These are phyloP conservation scores for Rhinoraja longicauda DNA, from an alignment of 2,797 vertebrate species.

Conservation along the genomic window DNA sequence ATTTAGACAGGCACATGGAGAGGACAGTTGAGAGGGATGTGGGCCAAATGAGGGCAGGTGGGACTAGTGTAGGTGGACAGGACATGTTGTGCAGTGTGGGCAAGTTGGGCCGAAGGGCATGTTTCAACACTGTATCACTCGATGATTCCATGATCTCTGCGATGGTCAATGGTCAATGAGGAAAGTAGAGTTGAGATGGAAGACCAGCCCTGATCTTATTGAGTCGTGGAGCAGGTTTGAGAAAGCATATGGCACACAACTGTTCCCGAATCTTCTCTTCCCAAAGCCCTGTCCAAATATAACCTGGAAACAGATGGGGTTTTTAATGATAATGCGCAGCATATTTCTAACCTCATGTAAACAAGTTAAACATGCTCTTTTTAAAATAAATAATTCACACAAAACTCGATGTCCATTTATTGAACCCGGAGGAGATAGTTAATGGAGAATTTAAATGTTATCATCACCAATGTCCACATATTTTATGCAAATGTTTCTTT, in stretches of 20 bases:
- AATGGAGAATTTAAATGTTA: background rate
- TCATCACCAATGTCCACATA: background rate
- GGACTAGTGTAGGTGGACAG: no score
- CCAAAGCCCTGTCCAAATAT: background rate
- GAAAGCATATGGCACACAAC: background rate
- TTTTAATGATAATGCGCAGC: background rate
- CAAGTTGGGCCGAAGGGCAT: no score
- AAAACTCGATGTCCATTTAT: background rate
- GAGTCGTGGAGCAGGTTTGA: background rate
- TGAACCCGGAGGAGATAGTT: background rate
- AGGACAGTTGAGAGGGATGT: no score
- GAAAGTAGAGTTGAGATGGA: background rate
- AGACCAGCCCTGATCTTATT: background rate
- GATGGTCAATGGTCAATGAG: background rate
- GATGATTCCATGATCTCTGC: no score
- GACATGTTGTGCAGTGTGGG: no score
- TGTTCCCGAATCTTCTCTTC: background rate
- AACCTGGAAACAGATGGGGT: background rate
- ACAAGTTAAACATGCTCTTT: background rate
- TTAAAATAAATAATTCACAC: slow-evolving; percentile 13
- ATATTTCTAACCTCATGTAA: background rate
- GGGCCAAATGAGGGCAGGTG: no score
- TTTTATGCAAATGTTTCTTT: background rate
- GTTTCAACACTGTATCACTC: no score
- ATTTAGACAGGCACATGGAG: no score